Evolutionary conservation across 2,888 invertebrate species (phyloP), one percentile per base, ranked within the genome.

Genomic region (Drosophila longiperda): DNA sequence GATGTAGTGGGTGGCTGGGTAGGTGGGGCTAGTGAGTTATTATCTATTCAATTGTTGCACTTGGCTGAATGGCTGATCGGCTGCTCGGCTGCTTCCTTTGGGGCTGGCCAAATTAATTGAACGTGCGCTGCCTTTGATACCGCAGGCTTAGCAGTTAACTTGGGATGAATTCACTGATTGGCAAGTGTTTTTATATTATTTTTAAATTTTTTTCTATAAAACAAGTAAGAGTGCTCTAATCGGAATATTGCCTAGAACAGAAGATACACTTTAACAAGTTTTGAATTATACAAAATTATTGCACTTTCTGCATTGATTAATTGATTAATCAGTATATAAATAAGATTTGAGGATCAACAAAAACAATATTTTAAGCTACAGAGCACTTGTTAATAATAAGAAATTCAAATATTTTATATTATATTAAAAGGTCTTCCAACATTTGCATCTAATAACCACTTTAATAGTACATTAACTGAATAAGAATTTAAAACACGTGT

Each of bases 41-140:
- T 92, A 91, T 91, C 91, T 91, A 91, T 92, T 91, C 91, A 90
- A 91, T 92, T 91, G 91, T 88, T 88, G 83, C 85, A 84, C 79
- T 87, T 90, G 78, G 74, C 78, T 79, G 71, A 71, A 90, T 90
- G 78, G 74, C 78, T 79, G 71, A 71, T 79, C 83, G 76, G 77
- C 78, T 79, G 69, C 73, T 79, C 82, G 75, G 77, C 74, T 70
- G 80, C 61, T 60, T 68, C 73, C 68, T 70, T 71, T 73, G 66
- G 73, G 79, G 86, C 79, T 88, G 85, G 82, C 65, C 80, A 83
- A 83, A 87, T 86, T 89, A 89, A 91, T 91, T 85, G 87, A 86
- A 80, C 86, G 79, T 52, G 65, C 78, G 76, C 69, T 58, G 69
- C 74, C 26, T 60, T 71, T 58, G 48, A 20, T 32, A 38, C 69